Evolutionary conservation across 30 jellyfish, hydroid and myxozoan species (phyloP), one percentile per base, ranked within the genome.

Genomic region (Rhopilema esculentum): DNA sequence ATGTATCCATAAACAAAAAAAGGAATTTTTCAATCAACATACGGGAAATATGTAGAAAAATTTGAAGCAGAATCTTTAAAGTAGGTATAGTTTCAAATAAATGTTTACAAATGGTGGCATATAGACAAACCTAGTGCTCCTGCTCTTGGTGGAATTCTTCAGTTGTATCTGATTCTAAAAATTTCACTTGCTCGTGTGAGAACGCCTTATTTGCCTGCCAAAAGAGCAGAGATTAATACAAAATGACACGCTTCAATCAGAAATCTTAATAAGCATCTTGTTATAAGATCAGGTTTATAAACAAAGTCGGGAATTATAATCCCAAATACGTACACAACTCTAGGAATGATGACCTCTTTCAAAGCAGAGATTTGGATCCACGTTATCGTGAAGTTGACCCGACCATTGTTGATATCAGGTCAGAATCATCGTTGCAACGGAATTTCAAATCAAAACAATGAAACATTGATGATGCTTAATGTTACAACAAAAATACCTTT

Each of bases 231-330:
- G n/a, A n/a, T n/a, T n/a, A n/a, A n/a, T n/a, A n/a, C n/a, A 40
- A 40, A 40, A 40, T 40, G 57, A 40, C 57, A 40, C 57, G 57
- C 57, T 40, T 40, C 57, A 40, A 40, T 40, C 51, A 19, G 88
- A 78, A 66, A 27, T 18, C 27, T 63, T 64, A 78, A 23, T 62
- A 78, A 28, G 69, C 65, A 78, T 62, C 87, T 22, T 77, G 87
- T 53, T 78, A 17, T 1, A 69, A 66, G 79, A 78, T 78, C 79
- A 78, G 69, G 77, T 78, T 61, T 78, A 78, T 30, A 78, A 78
- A 78, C 88, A 78, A 78, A n/a, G 88, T 31, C 71, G 61, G 79
- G 65, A 19, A 57, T 22, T 28, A 23, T 49, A 63, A 78, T 62
- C 68, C 77, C 51, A 65, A 50, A 76, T 76, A 30, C 49, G 86